These are phyloP conservation scores for Chelidonichthys spinosus DNA, from an alignment of 2,797 vertebrate genomes.

Conservation along the genomic window DNA sequence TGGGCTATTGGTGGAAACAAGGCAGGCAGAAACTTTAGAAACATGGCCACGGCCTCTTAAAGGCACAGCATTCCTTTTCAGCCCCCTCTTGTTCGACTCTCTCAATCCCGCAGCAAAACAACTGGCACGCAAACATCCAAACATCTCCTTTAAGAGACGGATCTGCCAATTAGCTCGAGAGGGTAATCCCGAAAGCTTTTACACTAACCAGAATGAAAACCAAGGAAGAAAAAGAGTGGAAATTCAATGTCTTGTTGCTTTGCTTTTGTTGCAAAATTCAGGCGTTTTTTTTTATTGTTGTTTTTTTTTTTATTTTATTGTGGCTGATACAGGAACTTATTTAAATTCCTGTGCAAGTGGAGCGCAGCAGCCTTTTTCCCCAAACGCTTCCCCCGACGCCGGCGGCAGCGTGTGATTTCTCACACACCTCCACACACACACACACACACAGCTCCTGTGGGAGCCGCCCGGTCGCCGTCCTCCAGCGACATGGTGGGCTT, in stretches of 20 bases:
- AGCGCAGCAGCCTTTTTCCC: slow-evolving; percentile 19
- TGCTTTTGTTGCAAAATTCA: slow-evolving; percentile 37
- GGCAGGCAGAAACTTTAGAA: slow-evolving; percentile 90
- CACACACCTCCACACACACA: slow-evolving; percentile 57
- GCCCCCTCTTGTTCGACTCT: slow-evolving; percentile 62
- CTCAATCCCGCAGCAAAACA: slow-evolving; percentile 77
- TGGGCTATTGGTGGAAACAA: slow-evolving; percentile 91
- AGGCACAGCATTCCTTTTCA: slow-evolving; percentile 86
- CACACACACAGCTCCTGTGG: slow-evolving; percentile 59
- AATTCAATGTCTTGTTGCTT: slow-evolving; percentile 38
- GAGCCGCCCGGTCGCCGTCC: slow-evolving; percentile 64
- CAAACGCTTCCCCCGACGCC: slow-evolving; percentile 45
- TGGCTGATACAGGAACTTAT: slow-evolving; percentile 21
- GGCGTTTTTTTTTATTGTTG: background rate
- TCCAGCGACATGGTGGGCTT: slow-evolving; percentile 76
- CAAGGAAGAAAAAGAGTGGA: slow-evolving; percentile 54
- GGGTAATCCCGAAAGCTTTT: slow-evolving; percentile 70
- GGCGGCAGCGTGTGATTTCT: slow-evolving; percentile 49
- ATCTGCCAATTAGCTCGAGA: slow-evolving; percentile 72
- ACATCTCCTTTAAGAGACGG: slow-evolving; percentile 73
- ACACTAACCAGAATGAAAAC: slow-evolving; percentile 68
- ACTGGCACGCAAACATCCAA: slow-evolving; percentile 83
- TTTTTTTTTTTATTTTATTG: slow-evolving; percentile 8
- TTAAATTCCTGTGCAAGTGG: slow-evolving; percentile 39
- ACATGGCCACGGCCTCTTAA: slow-evolving; percentile 87